These are phyloP conservation scores for Oxyura jamaicensis DNA, from an alignment of 2,113 vertebrate species.

Conservation along the genomic window DNA sequence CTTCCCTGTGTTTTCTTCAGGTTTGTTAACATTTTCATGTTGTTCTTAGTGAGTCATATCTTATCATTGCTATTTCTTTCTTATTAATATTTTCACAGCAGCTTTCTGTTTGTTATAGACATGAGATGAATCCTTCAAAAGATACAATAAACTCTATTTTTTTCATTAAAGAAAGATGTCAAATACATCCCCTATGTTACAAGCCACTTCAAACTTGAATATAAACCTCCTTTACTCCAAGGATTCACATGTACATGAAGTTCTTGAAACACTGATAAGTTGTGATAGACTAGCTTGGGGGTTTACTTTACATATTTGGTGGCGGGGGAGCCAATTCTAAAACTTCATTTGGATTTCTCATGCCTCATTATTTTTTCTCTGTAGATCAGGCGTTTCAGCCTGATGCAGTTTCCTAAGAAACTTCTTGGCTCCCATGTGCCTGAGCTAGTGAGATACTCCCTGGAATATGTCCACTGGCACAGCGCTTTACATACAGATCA, in stretches of 20 bases:
- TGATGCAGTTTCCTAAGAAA: background rate
- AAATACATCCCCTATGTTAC: background rate
- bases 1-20: background rate
- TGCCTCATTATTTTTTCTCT: background rate
- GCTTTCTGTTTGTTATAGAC: background rate
- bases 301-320: background rate
- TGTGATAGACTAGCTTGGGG: background rate
- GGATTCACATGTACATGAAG: background rate
- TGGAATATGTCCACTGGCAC: background rate
- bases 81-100: background rate
- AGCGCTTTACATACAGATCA: background rate
- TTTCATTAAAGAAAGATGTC: background rate
- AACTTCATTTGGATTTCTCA: background rate
- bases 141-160: background rate
- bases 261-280: background rate
- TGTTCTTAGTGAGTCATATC: background rate
- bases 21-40: background rate
- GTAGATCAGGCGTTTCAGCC: background rate
- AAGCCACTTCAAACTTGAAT: background rate
- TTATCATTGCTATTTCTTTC: background rate
- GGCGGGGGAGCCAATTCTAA: background rate
- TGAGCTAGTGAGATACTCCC: background rate
- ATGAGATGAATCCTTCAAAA: background rate
- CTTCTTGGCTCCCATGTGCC: rapidly evolving
- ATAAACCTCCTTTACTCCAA: background rate